These are phyloP conservation scores for Dicyema japonicum DNA, from an alignment of 1,140 invertebrate species.

Conservation along the genomic window DNA sequence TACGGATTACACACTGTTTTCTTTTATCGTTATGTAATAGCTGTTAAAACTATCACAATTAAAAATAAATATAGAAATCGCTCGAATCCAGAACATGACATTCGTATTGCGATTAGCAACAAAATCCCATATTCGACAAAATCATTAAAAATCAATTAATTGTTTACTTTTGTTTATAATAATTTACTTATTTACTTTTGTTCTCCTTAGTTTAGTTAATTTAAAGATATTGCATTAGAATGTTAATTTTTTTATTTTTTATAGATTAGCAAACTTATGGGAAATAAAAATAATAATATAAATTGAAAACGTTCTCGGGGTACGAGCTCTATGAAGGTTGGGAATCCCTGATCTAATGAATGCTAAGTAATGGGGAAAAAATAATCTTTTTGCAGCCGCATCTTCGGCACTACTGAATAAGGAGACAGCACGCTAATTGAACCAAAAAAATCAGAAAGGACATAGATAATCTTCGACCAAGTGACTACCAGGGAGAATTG, in stretches of 20 bases:
- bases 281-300: too few species aligned
- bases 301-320: too few species aligned
- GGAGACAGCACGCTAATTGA: too few species aligned
- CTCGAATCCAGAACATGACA: constrained; percentile 4
- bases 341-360: constrained; percentile 1
- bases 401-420: too few species aligned
- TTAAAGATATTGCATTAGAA: neutral
- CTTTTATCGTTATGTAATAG: constrained; percentile 8
- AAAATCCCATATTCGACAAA: neutral
- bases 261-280: neutral
- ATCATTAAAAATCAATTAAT: constrained; percentile 1
- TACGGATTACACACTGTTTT: constrained; percentile 7
- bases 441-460: too few species aligned
- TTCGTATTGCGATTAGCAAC: constrained; percentile 4
- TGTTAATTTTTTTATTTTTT: constrained; percentile 1
- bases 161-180: neutral
- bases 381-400: too few species aligned
- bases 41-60: constrained; percentile 6
- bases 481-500: too few species aligned
- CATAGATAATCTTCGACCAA: too few species aligned
- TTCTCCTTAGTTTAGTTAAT: neutral
- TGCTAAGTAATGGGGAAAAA: too few species aligned
- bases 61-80: constrained; percentile 6
- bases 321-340: neutral
- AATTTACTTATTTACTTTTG: too few species aligned